Base-by-base conservation (phyloP, 1,140 invertebrate genomes). In the Maconellicoccus hirsutus region DNA sequence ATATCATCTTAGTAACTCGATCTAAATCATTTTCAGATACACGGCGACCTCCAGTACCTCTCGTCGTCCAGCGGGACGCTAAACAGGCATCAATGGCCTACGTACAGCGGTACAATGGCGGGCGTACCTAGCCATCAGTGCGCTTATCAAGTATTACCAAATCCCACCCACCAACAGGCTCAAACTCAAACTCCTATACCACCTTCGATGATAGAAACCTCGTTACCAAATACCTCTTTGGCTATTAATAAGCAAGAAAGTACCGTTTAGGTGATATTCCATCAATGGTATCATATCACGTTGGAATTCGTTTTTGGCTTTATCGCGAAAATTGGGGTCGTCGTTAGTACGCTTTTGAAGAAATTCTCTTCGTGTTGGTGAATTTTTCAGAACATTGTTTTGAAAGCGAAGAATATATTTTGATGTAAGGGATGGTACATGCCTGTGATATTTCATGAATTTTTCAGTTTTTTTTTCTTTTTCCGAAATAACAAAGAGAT, bases 11-110 rank as follows among this genome's bases (percentile, higher is more conserved):
- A 59, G 3, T 22, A 4, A 19, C n/a, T 7, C n/a, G 21, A 19
- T 66, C 16, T 66, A 4, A 23, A 4, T 66, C 16, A 4, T 16
- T 66, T 66, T 25, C 61, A 66, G 61, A 66, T 66, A 66, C 61
- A 66, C 61, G 21, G 22, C 8, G 61, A 66, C 10, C 61, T 26
- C 10, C 61, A 26, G 16, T 66, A 66, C 61, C 7, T 66, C 3
- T 23, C 61, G 25, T 25, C 61, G 1, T 25, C 22, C 25, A 25
- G 22, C 8, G 61, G 22, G 25, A 66, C 61, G 8, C 61, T 66
- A 26, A 66, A 66, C 22, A 66, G 61, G 61, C 61, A 66, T 8
- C 61, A 23, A 23, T 66, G 61, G 61, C 61, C 61, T 6, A 66
- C 61, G 21, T 66, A 66, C 22, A 25, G 22, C 8, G 61, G 22